Conservation (phyloP, 2,113 vertebrate genomes). For the Actinemys pallida region DNA sequence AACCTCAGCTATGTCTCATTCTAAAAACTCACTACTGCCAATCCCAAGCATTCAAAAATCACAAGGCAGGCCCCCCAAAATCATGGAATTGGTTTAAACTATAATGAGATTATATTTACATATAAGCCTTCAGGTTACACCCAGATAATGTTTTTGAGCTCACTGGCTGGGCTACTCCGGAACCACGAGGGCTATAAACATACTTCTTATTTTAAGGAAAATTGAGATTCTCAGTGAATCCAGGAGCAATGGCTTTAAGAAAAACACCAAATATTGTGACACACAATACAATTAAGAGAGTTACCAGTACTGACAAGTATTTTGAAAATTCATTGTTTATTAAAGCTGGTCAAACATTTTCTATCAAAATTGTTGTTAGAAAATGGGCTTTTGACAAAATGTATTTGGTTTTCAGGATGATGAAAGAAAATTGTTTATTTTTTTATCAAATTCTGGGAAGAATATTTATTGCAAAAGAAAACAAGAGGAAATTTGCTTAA, state of each 20-base stretch:
- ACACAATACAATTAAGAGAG: neutral
- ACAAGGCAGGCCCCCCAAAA: neutral
- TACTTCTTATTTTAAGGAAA: neutral
- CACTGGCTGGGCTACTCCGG: neutral
- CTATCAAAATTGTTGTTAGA: neutral
- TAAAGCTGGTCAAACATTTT: neutral
- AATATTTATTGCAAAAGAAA: accelerated
- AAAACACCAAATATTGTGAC: neutral
- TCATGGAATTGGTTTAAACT: neutral
- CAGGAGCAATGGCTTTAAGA: neutral
- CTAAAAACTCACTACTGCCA: neutral
- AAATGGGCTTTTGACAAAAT: neutral
- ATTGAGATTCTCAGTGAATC: neutral
- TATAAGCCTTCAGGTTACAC: neutral
- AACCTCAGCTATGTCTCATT: neutral
- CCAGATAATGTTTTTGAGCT: neutral
- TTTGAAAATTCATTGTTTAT: neutral
- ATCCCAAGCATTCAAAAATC: neutral
- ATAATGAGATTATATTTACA: neutral
- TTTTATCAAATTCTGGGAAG: neutral
- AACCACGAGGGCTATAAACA: neutral
- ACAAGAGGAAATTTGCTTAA: neutral
- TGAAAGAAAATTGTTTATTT: neutral
- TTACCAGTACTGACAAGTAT: neutral
- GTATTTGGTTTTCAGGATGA: neutral